These are phyloP conservation scores for Varecia variegata DNA, from an alignment of 2,797 vertebrate species.

Conservation along the genomic window DNA sequence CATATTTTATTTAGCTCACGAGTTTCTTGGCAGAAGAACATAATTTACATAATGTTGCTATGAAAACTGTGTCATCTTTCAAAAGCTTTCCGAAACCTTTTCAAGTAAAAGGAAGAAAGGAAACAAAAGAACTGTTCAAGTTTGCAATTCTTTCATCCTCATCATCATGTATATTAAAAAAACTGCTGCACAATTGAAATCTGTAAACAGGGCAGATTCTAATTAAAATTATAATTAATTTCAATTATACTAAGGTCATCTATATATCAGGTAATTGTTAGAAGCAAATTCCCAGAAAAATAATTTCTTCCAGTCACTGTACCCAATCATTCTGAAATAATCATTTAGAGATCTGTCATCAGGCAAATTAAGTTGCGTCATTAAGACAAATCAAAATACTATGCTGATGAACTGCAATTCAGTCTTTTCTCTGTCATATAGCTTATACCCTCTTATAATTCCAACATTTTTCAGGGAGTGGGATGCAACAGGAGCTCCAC, in stretches of 20 bases:
- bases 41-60: background rate
- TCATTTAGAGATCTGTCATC: background rate
- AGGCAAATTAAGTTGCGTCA: background rate
- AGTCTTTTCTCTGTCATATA: background rate
- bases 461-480: background rate
- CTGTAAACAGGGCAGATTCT: background rate
- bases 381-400: background rate
- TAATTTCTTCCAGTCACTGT: background rate
- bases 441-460: background rate
- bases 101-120: background rate
- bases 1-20: background rate
- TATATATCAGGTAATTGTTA: background rate
- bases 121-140: background rate
- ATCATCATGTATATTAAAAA: background rate
- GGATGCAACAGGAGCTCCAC: background rate
- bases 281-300: conserved; percentile 20
- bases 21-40: conserved; percentile 14
- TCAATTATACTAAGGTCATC: background rate
- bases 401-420: background rate
- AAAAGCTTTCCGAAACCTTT: conserved; percentile 24
- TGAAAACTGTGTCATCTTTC: conserved; percentile 16
- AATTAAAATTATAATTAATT: background rate
- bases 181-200: background rate
- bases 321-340: background rate
- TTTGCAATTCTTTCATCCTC: background rate